Evolutionary conservation across 2,888 invertebrate species (phyloP).

Genomic region (Quadroppia sp.): DNA sequence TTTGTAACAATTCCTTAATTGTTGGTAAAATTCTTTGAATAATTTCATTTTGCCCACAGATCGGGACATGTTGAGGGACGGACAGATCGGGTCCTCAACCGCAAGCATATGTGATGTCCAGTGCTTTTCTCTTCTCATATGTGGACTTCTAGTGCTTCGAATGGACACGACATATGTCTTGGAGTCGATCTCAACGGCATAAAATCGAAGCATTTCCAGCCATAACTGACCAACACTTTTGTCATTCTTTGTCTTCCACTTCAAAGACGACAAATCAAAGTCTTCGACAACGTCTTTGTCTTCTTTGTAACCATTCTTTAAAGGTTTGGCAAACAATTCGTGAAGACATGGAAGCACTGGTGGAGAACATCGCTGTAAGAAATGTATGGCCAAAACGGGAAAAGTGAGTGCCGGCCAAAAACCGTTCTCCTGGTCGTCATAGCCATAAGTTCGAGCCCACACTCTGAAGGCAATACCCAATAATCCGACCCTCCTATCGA

Average conservation of each 20-base stretch:
- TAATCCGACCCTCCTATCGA: conserved; percentile 51
- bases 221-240: conserved; percentile 52
- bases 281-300: conserved; percentile 36
- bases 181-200: conserved; percentile 48
- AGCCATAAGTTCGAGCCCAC: conserved; percentile 52
- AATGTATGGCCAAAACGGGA: conserved; percentile 56
- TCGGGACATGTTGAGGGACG: conserved; percentile 55
- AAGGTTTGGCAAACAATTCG: conserved; percentile 49
- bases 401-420: conserved; percentile 50
- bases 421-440: conserved; percentile 44
- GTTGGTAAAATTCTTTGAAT: conserved; percentile 56
- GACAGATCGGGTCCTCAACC: conserved; percentile 56
- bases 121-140: conserved; percentile 50
- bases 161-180: conserved; percentile 45
- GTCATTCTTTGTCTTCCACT: conserved; percentile 50
- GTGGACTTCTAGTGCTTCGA: conserved; percentile 42
- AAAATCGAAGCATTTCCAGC: conserved; percentile 53
- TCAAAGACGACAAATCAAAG: conserved; percentile 28
- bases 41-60: conserved; percentile 54
- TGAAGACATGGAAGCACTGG: conserved; percentile 56
- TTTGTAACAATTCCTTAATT: conserved; percentile 54
- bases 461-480: conserved; percentile 51
- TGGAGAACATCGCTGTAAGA: conserved; percentile 54
- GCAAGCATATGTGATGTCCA: conserved; percentile 52
- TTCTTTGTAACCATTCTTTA: not conserved